phyloP scores from a whole-genome alignment of 2,797 vertebrate species.

The Micrastur ruficollis region DNA sequence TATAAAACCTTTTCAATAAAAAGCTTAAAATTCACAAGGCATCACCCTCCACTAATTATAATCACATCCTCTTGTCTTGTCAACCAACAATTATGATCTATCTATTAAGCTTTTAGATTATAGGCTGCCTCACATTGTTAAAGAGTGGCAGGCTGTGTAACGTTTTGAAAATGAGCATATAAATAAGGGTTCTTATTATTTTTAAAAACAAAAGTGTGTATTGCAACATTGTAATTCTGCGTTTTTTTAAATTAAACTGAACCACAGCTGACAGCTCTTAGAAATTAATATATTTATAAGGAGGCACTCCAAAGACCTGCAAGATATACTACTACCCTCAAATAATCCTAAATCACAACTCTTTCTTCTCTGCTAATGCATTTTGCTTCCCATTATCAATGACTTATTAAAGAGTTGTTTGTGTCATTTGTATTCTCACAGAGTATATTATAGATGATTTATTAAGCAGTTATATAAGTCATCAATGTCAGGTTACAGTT shows the following conservation, averaged over 20 bases:
- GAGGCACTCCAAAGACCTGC: not conserved
- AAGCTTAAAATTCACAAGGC: not conserved
- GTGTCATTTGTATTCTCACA: not conserved
- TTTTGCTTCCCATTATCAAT: not conserved
- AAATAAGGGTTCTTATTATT: not conserved
- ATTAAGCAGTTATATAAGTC: not conserved
- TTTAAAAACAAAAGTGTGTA: not conserved
- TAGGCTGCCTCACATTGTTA: not conserved
- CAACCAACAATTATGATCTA: not conserved
- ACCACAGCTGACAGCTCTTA: not conserved
- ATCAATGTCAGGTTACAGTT: not conserved
- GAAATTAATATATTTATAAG: not conserved
- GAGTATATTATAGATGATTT: not conserved
- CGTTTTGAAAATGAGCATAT: not conserved
- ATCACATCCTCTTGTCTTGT: not conserved
- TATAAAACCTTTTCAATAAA: not conserved
- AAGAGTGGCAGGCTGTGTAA: not conserved
- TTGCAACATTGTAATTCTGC: not conserved
- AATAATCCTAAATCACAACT: not conserved
- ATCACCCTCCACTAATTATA: not conserved
- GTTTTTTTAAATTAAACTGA: constrained; percentile 1
- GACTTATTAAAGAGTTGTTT: constrained; percentile 11
- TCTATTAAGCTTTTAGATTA: not conserved
- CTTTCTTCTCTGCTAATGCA: not conserved
- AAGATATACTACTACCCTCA: not conserved